These are phyloP conservation scores for Myotis myotis DNA, from an alignment of 2,797 vertebrate species.

Conservation along the genomic window DNA sequence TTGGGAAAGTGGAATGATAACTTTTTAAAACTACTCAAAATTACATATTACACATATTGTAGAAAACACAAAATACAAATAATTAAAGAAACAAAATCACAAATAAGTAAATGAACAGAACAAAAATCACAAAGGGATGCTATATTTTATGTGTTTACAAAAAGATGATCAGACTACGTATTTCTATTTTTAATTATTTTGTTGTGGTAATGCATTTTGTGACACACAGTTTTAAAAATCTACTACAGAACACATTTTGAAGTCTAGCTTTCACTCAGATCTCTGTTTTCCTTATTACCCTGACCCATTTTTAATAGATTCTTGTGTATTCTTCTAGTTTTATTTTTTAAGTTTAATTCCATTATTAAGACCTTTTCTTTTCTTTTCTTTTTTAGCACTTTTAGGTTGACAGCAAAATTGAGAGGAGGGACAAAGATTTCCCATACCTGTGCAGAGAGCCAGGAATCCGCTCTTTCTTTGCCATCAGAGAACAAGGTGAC, in stretches of 20 bases:
- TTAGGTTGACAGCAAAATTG: not conserved
- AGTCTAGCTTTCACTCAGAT: not conserved
- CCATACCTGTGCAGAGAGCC: not conserved
- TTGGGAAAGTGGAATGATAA: not conserved
- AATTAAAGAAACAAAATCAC: not conserved
- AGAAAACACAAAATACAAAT: not conserved
- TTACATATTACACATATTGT: not conserved
- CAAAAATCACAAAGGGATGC: not conserved
- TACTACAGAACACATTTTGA: not conserved
- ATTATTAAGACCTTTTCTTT: not conserved
- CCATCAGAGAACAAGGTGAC: not conserved
- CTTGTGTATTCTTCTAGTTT: not conserved
- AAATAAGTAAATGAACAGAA: not conserved
- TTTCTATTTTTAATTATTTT: constrained; percentile 23
- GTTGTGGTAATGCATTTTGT: not conserved
- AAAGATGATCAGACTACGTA: not conserved
- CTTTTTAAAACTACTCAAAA: not conserved
- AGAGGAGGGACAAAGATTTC: not conserved
- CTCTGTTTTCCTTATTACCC: not conserved
- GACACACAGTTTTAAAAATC: not conserved
- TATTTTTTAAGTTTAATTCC: not conserved
- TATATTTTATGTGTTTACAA: not conserved
- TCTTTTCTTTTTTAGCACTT: not conserved
- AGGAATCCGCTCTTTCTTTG: not conserved
- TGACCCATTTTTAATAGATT: not conserved